These are phyloP conservation scores for Ictidomys tridecemlineatus DNA, from an alignment of 2,113 vertebrate genomes.

Conservation along the genomic window DNA sequence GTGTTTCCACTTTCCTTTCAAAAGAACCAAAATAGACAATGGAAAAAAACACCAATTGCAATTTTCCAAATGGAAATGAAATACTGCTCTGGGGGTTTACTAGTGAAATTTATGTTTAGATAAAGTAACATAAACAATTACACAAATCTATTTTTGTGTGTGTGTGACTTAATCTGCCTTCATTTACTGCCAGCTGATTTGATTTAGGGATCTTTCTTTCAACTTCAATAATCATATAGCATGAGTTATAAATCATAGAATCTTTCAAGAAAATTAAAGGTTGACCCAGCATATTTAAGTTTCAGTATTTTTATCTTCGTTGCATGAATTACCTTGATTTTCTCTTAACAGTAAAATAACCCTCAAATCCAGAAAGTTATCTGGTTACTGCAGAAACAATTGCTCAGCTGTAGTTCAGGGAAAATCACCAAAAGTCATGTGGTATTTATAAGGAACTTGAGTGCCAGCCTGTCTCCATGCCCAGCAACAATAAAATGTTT, in stretches of 20 bases:
- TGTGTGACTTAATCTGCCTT: not conserved
- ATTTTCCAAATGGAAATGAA: constrained; percentile 65
- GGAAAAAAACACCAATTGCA: constrained; percentile 67
- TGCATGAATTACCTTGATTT: constrained; percentile 45
- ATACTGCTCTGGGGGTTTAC: constrained; percentile 36
- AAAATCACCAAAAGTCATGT: not conserved
- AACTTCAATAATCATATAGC: constrained; percentile 21
- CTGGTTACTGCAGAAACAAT: constrained; percentile 20
- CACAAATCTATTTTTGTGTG: constrained; percentile 33
- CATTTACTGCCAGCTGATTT: constrained; percentile 2
- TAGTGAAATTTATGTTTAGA: constrained; percentile 50
- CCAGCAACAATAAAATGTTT: constrained; percentile 14
- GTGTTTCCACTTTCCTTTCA: constrained; percentile 71
- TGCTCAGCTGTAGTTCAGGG: not conserved
- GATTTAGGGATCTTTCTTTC: constrained; percentile 31
- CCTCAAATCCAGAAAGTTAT: not conserved
- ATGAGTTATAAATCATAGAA: not conserved
- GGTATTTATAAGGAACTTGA: constrained; percentile 33
- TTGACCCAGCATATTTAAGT: constrained; percentile 22
- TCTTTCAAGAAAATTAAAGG: constrained; percentile 40
- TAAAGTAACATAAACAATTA: constrained; percentile 46
- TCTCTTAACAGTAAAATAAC: constrained; percentile 51
- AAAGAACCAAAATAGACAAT: constrained; percentile 79
- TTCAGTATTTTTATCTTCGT: constrained; percentile 54
- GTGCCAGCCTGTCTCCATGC: not conserved